Evolutionary conservation across 1,140 invertebrate genomes (phyloP).

Genomic region (Drosophila nigrodunni): DNA sequence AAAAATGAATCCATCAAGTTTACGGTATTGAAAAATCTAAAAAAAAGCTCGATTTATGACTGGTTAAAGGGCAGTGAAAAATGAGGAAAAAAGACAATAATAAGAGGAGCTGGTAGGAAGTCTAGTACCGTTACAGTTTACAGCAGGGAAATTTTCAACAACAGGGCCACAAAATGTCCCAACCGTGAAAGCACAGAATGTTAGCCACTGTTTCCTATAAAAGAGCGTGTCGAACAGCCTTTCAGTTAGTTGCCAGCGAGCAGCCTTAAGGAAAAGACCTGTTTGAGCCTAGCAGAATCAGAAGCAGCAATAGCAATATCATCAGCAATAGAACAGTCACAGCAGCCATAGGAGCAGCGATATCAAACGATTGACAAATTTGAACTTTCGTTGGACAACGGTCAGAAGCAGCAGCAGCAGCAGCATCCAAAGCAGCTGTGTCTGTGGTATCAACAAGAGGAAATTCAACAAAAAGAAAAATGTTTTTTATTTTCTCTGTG

Average conservation of each 20-base stretch:
- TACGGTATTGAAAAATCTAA: neutral
- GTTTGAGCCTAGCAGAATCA: slow-evolving; percentile 15
- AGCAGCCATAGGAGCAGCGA: slow-evolving; percentile 26
- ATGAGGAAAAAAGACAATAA: neutral
- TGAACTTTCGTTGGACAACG: slow-evolving; percentile 29
- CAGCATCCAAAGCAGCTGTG: neutral
- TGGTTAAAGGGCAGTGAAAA: neutral
- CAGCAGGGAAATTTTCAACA: slow-evolving; percentile 37
- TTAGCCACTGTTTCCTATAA: slow-evolving; percentile 49
- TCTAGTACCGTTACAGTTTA: neutral
- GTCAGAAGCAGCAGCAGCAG: slow-evolving; percentile 29
- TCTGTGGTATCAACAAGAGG: slow-evolving; percentile 11
- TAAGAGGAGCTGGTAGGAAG: neutral
- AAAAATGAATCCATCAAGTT: neutral
- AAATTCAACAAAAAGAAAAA: slow-evolving; percentile 19
- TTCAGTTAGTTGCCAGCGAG: slow-evolving; percentile 65
- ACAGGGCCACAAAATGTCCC: slow-evolving; percentile 31
- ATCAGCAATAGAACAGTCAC: slow-evolving; percentile 8
- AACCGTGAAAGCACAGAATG: neutral
- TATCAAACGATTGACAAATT: neutral
- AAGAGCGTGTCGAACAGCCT: slow-evolving; percentile 14
- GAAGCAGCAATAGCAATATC: slow-evolving; percentile 2
- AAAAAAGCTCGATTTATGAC: neutral
- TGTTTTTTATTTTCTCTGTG: slow-evolving; percentile 24
- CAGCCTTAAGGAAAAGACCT: slow-evolving; percentile 56